These are phyloP conservation scores for Peromyscus melanophrys DNA, from an alignment of 2,797 vertebrate genomes.

Conservation along the genomic window DNA sequence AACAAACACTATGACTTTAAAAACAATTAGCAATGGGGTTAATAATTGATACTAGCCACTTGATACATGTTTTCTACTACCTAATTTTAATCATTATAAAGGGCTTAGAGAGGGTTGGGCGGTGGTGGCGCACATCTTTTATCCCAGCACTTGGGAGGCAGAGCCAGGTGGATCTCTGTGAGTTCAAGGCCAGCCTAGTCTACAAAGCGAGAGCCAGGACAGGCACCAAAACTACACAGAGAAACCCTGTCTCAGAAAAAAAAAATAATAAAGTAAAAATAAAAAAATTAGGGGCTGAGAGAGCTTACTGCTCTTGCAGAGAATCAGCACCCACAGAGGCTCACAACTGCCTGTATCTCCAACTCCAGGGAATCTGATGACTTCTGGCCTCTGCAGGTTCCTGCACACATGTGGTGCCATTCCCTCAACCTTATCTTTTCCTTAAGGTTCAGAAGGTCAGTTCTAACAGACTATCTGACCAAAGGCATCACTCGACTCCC, in stretches of 20 bases:
- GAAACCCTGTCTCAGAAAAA: no score
- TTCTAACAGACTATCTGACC: background rate
- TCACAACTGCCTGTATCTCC: background rate
- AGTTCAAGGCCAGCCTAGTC: no score
- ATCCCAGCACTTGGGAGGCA: no score
- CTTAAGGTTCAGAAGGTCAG: background rate
- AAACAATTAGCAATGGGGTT: background rate
- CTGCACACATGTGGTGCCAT: background rate
- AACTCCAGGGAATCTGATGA: background rate
- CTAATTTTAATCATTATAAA: conserved; percentile 27
- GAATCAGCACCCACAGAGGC: background rate
- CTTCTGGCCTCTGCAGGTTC: background rate
- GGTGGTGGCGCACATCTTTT: no score
- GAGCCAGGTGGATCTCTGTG: no score
- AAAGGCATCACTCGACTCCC: background rate
- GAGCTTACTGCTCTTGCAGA: background rate
- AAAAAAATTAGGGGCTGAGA: background rate
- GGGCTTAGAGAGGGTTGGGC: background rate
- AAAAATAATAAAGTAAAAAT: no score
- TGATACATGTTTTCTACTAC: background rate
- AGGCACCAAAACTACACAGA: no score
- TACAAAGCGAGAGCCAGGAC: no score
- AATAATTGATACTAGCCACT: background rate
- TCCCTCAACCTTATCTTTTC: background rate
- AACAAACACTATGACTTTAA: conserved; percentile 39